phyloP scores from a whole-genome alignment of 2,888 invertebrate genomes.

The Eugnorisma glareosa region DNA sequence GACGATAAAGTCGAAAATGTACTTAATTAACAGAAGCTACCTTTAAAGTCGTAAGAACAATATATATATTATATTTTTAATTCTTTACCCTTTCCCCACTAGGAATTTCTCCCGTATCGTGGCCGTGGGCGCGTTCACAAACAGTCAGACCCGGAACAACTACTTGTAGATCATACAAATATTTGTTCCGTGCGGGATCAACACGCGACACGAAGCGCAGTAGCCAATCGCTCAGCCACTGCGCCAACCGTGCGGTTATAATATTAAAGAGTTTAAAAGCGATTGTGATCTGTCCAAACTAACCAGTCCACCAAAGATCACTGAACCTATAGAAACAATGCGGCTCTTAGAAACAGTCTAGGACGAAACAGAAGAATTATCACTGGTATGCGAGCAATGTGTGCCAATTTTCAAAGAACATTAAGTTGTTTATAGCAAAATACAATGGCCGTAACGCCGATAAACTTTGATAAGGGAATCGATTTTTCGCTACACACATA shows the following conservation, averaged over 20 bases:
- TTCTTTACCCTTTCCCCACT: background rate
- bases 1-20: background rate
- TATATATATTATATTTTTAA: too few relatives aligned
- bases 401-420: conserved; percentile 50
- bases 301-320: background rate
- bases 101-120: background rate
- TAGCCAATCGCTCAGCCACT: background rate
- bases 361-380: conserved; percentile 43
- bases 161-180: background rate
- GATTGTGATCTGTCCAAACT: background rate
- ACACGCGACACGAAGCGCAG: background rate
- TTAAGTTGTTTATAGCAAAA: conserved; percentile 49
- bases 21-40: background rate
- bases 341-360: conserved; percentile 14
- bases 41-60: background rate
- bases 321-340: conserved; percentile 9
- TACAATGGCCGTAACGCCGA: conserved; percentile 49
- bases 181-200: background rate
- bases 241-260: background rate
- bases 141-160: background rate
- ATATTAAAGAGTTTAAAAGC: background rate
- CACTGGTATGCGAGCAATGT: conserved; percentile 44
- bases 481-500: conserved; percentile 64
- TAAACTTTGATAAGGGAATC: conserved; percentile 70
- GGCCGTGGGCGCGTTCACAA: background rate